A percentile compares a stretch with the other conserved stretches of the same genome.
Evolutionary conservation across 2,113 vertebrate species (phyloP).

Genomic region (Myrmecobius fasciatus): DNA sequence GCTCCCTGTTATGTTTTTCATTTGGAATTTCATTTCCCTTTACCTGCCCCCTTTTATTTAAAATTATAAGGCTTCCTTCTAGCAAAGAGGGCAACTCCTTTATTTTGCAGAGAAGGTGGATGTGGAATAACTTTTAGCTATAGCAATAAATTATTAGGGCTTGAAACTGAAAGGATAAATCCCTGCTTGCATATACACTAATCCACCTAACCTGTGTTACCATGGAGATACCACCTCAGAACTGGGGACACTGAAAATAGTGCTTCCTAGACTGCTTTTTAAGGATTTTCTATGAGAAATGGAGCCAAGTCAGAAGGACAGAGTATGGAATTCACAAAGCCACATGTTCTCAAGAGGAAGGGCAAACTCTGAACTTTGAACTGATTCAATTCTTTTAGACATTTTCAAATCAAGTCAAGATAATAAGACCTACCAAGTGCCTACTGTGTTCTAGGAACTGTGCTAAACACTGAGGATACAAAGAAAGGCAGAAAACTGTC

Average conservation of each 20-base stretch:
- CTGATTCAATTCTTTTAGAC: background rate
- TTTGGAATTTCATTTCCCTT: no score
- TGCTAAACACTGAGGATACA: background rate
- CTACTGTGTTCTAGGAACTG: background rate
- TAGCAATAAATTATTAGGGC: no score
- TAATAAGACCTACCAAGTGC: background rate
- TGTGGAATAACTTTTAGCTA: no score
- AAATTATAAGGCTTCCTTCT: no score
- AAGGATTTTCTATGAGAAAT: background rate
- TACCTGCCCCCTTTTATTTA: no score
- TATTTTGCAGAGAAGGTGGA: no score
- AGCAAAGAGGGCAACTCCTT: no score
- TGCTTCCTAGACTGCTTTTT: background rate
- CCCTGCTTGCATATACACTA: no score
- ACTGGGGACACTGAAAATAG: background rate
- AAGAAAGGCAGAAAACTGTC: background rate
- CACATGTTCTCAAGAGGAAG: background rate
- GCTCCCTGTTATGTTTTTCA: no score
- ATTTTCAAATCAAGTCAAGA: background rate
- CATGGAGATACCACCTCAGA: no score
- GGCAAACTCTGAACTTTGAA: background rate
- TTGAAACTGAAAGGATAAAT: no score
- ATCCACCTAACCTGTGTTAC: no score
- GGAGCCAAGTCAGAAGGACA: background rate
- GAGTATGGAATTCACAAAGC: background rate